Evolutionary conservation across 2,888 invertebrate genomes (phyloP).

Genomic region (Nemoura dubitans): DNA sequence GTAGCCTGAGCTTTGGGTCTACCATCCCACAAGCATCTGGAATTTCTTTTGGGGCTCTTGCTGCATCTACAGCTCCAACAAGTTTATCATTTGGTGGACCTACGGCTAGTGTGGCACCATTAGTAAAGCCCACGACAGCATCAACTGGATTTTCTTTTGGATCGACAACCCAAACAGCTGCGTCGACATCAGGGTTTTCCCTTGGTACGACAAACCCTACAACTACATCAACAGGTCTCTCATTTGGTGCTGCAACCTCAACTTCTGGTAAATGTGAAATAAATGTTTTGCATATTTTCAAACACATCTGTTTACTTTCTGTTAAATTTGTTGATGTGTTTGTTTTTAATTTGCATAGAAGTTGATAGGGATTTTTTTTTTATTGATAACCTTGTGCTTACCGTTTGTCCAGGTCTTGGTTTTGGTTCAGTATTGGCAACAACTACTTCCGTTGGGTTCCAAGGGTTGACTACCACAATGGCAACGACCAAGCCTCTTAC

Average conservation of each 20-base stretch:
- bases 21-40: constrained; percentile 54
- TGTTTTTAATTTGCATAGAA: too few relatives aligned
- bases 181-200: background rate
- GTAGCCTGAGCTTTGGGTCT: constrained; percentile 50
- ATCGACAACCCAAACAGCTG: background rate
- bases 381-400: too few relatives aligned
- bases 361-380: too few relatives aligned
- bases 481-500: constrained; percentile 32
- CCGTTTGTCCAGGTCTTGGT: background rate
- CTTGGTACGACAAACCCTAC: background rate
- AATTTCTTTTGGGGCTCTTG: constrained; percentile 56
- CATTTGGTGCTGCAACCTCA: background rate
- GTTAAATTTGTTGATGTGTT: too few relatives aligned
- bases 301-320: too few relatives aligned
- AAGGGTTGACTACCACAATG: constrained; percentile 14
- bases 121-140: constrained; percentile 33
- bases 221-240: constrained; percentile 2
- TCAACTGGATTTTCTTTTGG: constrained; percentile 1
- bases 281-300: too few relatives aligned
- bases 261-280: background rate
- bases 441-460: constrained; percentile 29
- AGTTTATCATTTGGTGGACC: constrained; percentile 49
- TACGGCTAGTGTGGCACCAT: background rate
- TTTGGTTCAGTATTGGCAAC: background rate
- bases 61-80: constrained; percentile 48